Percentiles rank a stretch among this genome's conserved stretches.
phyloP scores from a whole-genome alignment of 2,888 invertebrate genomes.

The Sesamia inferens region DNA sequence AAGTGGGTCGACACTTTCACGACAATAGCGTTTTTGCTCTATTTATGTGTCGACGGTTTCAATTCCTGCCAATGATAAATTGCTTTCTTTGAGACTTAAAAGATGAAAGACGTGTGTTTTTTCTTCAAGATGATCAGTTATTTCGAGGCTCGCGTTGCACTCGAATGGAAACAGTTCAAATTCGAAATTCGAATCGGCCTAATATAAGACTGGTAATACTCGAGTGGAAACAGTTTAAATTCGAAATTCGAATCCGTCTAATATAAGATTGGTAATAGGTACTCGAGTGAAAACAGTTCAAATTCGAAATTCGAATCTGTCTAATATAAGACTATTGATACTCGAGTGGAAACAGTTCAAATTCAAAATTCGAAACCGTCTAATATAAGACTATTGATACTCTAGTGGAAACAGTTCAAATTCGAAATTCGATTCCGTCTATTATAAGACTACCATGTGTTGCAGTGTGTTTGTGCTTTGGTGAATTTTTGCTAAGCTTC shows the following conservation, averaged over 20 bases:
- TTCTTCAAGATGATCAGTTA: neutral
- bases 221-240: too few species aligned
- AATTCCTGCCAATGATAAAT: constrained; percentile 28
- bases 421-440: neutral
- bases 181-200: neutral
- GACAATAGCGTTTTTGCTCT: constrained; percentile 53
- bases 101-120: constrained; percentile 17
- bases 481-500: neutral
- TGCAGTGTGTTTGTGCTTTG: neutral
- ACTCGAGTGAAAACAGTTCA: too few species aligned
- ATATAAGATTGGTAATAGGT: too few species aligned
- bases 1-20: constrained; percentile 77
- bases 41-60: constrained; percentile 31
- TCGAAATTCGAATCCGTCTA: too few species aligned
- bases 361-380: too few species aligned
- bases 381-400: too few species aligned
- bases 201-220: neutral
- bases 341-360: too few species aligned
- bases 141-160: neutral
- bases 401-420: neutral
- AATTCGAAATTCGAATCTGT: too few species aligned
- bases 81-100: constrained; percentile 18
- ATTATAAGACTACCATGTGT: too few species aligned
- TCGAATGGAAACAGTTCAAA: neutral
- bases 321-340: too few species aligned